Evolutionary conservation across 2,113 vertebrate genomes (phyloP).

Genomic region (Barbus barbus): DNA sequence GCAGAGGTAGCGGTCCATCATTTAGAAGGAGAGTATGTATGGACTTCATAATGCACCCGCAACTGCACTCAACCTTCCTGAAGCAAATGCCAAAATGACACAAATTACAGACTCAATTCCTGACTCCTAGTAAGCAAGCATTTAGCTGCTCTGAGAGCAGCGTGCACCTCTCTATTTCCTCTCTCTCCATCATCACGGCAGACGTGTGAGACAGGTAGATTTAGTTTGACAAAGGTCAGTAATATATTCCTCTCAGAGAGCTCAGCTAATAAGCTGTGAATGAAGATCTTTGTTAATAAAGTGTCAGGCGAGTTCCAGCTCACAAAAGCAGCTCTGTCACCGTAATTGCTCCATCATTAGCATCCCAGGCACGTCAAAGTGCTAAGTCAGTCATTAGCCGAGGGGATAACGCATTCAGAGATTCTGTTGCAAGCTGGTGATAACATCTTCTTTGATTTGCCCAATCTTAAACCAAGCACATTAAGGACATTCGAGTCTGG

Average conservation of each 20-base stretch:
- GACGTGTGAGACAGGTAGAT: conserved; percentile 52
- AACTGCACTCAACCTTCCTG: background rate
- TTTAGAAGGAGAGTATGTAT: background rate
- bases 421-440: conserved; percentile 41
- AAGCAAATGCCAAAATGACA: conserved; percentile 29
- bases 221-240: conserved; percentile 56
- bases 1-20: background rate
- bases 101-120: conserved; percentile 33
- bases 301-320: conserved; percentile 51
- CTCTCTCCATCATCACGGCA: conserved; percentile 30
- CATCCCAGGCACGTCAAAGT: conserved; percentile 64
- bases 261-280: conserved; percentile 54
- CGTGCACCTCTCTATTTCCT: conserved; percentile 28
- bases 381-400: conserved; percentile 68
- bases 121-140: background rate
- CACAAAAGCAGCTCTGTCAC: conserved; percentile 67
- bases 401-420: conserved; percentile 52
- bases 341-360: conserved; percentile 69
- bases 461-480: conserved; percentile 32
- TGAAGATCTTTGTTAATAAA: conserved; percentile 61
- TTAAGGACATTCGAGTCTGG: no score
- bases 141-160: background rate
- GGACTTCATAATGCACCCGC: background rate
- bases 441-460: conserved; percentile 55
- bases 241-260: conserved; percentile 57